Percentiles rank a stretch among this genome's conserved stretches.
Evolutionary conservation across 2,113 vertebrate species (phyloP).

Genomic region (Phrynosoma platyrhinos): DNA sequence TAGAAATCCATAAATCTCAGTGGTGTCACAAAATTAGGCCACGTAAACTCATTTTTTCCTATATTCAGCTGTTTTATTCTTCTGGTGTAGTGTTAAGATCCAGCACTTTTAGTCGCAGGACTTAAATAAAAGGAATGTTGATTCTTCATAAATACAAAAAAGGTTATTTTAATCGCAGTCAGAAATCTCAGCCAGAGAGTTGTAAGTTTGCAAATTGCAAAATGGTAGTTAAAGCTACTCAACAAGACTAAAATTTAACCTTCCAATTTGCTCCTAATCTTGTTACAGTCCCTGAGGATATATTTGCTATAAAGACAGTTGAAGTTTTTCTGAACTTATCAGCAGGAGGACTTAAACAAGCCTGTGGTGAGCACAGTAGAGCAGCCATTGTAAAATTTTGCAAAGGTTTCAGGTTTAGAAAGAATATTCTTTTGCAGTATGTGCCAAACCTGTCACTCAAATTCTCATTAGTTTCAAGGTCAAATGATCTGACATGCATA

Average conservation of each 20-base stretch:
- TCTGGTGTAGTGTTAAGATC: constrained; percentile 16
- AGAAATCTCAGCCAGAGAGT: not conserved
- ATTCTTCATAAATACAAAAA: constrained; percentile 40
- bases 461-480: constrained; percentile 30
- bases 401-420: constrained; percentile 50
- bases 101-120: constrained; percentile 3
- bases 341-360: constrained; percentile 33
- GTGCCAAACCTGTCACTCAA: constrained; percentile 42
- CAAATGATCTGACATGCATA: constrained; percentile 34
- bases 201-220: constrained; percentile 36
- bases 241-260: constrained; percentile 10
- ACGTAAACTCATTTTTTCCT: not conserved
- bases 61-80: constrained; percentile 32
- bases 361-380: not conserved
- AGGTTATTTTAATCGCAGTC: constrained; percentile 6
- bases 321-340: constrained; percentile 28
- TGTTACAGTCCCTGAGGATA: not conserved
- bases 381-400: constrained; percentile 17
- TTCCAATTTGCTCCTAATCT: constrained; percentile 43
- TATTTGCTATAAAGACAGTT: constrained; percentile 34
- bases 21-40: not conserved
- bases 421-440: constrained; percentile 8
- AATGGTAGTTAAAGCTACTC: constrained; percentile 41
- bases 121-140: not conserved
- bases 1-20: not conserved